Conservation (phyloP, 2,113 vertebrate genomes). For the Phoxinus phoxinus region DNA sequence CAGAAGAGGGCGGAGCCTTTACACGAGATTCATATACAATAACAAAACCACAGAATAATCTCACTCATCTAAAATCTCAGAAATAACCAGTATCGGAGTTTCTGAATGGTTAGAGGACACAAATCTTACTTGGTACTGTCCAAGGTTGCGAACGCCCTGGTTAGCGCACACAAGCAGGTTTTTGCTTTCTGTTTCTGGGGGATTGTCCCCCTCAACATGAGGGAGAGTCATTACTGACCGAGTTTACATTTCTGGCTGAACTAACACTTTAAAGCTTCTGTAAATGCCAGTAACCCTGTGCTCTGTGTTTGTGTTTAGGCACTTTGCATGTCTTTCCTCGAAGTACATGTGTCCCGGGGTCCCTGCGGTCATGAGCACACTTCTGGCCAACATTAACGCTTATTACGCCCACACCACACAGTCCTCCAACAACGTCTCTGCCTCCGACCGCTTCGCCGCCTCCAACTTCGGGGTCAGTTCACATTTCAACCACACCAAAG, state of each 20-base stretch:
- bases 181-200: neutral
- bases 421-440: slow-evolving; percentile 94
- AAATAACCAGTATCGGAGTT: no score
- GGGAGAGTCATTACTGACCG: no score
- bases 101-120: no score
- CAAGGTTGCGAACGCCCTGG: no score
- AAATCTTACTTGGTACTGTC: no score
- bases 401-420: slow-evolving; percentile 97
- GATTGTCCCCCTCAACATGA: no score
- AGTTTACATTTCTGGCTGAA: no score
- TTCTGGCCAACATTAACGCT: slow-evolving; percentile 97
- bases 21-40: no score
- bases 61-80: no score
- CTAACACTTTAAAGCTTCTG: no score
- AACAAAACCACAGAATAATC: no score
- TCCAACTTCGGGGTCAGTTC: slow-evolving; percentile 96
- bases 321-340: slow-evolving; percentile 97
- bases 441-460: slow-evolving; percentile 94
- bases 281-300: neutral
- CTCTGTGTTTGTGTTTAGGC: slow-evolving; percentile 72
- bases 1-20: no score
- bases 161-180: neutral
- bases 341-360: slow-evolving; percentile 99
- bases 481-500: neutral
- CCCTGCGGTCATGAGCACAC: slow-evolving; percentile 96